Evolutionary conservation across 2,113 vertebrate genomes (phyloP), one percentile per base, ranked within the genome.

Genomic region (Takifugu bimaculatus): DNA sequence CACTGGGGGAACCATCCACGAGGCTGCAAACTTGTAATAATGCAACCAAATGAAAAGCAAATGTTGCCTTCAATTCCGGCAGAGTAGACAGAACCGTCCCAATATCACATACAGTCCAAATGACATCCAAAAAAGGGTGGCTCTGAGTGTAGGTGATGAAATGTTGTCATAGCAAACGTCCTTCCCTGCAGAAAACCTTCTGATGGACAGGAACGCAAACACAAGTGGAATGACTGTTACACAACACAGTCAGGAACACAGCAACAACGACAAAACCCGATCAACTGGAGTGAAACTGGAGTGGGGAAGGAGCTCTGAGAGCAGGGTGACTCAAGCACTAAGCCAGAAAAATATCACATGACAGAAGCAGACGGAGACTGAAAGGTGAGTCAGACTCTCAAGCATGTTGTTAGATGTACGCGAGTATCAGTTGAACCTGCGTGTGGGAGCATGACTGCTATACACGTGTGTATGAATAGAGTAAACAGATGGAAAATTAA

Each of bases 331-430:
- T 75, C 68, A 63, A 66, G 66, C 52, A 51, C 57, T 42, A 27
- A 58, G 54, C 35, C 27, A 43, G 45, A 73, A 57, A 74, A 74
- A 81, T 14, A 39, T 57, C 62, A 82, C 59, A 50, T 11, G 42
- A 29, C 44, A 27, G 42, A 54, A 42, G 26, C 43, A 52, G 12
- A 53, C 50, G 55, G 64, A 53, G 44, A 70, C 44, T 54, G 50
- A 57, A 35, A 62, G 68, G 63, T 74, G 78, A 80, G 75, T 80
- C 70, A 79, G 57, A 74, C 2, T 15, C 52, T 35, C 39, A 80
- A 67, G 71, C 68, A 60, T 26, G 35, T 26, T 71, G 26, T 57
- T 57, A 26, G 43, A 68, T 48, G 65, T 58, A 26, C 54, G 14
- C 15, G n/a, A 63, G 71, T 72, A 68, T 80, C 72, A 80, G 70